Percentiles rank a stretch among this genome's conserved stretches.
phyloP scores from a whole-genome alignment of 2,113 vertebrate species.

The Camelus dromedarius region DNA sequence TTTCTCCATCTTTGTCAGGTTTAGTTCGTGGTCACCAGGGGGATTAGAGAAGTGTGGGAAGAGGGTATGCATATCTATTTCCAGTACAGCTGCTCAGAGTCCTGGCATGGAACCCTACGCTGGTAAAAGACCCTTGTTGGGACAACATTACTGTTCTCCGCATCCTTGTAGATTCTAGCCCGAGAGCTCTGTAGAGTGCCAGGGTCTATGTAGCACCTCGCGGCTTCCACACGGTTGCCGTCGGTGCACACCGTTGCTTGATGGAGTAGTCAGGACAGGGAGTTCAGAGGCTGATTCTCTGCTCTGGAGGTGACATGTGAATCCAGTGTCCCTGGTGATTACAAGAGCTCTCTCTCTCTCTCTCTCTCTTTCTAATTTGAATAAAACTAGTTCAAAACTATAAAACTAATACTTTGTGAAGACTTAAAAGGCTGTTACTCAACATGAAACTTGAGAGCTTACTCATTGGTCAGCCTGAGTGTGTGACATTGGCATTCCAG shows the following conservation, averaged over 20 bases:
- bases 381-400: not conserved
- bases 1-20: not conserved
- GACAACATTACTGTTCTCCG: rapidly evolving
- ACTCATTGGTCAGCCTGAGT: not conserved
- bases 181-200: not conserved
- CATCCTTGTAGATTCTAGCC: rapidly evolving
- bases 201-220: rapidly evolving
- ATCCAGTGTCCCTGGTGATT: not conserved
- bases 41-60: not conserved
- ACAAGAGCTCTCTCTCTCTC: not conserved
- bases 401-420: not conserved
- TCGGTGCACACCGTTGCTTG: not conserved
- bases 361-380: not conserved
- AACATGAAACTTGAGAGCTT: not conserved
- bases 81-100: not conserved
- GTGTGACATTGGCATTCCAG: not conserved
- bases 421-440: not conserved
- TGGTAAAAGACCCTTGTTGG: not conserved
- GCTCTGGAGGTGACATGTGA: not conserved
- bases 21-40: not conserved
- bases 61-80: rapidly evolving
- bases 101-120: rapidly evolving
- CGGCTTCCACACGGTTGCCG: rapidly evolving
- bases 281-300: not conserved
- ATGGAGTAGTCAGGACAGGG: rapidly evolving